phyloP scores from a whole-genome alignment of 2,888 invertebrate species.

The Sthenelais limicola region DNA sequence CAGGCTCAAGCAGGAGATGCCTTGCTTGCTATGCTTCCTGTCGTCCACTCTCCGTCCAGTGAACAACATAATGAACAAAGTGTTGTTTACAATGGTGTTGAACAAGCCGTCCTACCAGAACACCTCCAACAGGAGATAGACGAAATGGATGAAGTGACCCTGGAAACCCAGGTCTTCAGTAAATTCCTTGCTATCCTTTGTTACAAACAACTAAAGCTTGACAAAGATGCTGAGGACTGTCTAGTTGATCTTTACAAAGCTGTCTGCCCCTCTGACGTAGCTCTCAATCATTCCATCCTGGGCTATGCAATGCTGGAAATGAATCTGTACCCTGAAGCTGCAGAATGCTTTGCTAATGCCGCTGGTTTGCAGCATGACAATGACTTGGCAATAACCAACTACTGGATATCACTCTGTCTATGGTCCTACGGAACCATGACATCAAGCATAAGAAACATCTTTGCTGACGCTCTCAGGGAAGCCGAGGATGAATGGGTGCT shows the following conservation, averaged over 20 bases:
- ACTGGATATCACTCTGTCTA: conserved; percentile 62
- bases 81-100: conserved; percentile 58
- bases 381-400: conserved; percentile 64
- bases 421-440: conserved; percentile 42
- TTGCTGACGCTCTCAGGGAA: conserved; percentile 30
- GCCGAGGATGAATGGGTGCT: conserved; percentile 31
- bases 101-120: conserved; percentile 69
- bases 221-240: conserved; percentile 60
- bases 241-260: conserved; percentile 61
- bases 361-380: conserved; percentile 61
- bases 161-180: conserved; percentile 64
- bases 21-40: conserved; percentile 58
- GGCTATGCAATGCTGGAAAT: conserved; percentile 69
- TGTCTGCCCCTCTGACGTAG: conserved; percentile 48
- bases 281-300: conserved; percentile 60
- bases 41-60: conserved; percentile 29
- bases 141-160: conserved; percentile 66
- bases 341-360: conserved; percentile 62
- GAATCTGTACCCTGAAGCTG: conserved; percentile 65
- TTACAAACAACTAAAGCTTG: conserved; percentile 60
- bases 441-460: conserved; percentile 24
- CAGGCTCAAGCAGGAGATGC: conserved; percentile 67
- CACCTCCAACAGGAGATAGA: conserved; percentile 68
- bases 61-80: conserved; percentile 2
- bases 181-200: conserved; percentile 67